These are phyloP conservation scores for Aurelia aurita complex sp. Pacific DNA, from an alignment of 30 jellyfish, hydroid and myxozoan genomes.

Conservation along the genomic window DNA sequence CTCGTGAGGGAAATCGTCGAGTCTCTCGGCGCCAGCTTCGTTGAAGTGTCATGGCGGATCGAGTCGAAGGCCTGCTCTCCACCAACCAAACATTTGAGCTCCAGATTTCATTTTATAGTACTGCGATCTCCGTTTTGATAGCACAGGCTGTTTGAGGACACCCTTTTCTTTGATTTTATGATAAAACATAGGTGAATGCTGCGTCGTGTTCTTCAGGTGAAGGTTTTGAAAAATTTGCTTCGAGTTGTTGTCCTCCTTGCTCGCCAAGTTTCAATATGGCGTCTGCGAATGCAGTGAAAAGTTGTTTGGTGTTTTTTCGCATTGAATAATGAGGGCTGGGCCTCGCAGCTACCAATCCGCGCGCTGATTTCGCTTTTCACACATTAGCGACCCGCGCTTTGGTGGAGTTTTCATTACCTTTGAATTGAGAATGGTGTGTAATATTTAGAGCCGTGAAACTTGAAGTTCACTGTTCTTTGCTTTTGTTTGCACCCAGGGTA, in stretches of 20 bases:
- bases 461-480: no score
- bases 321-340: constrained; percentile 24
- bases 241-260: constrained; percentile 7
- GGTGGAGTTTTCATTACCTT: no score
- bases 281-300: constrained; percentile 11
- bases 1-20: constrained; percentile 32
- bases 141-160: background rate
- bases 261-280: constrained; percentile 57
- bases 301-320: constrained; percentile 3
- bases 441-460: no score
- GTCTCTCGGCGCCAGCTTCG: constrained; percentile 10
- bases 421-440: no score
- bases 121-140: constrained; percentile 6
- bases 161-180: background rate
- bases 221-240: background rate
- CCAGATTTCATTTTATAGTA: background rate
- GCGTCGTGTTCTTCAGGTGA: background rate
- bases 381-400: no score
- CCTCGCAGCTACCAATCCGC: constrained; percentile 54
- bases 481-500: no score
- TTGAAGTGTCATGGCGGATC: constrained; percentile 54
- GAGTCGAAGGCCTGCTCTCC: constrained; percentile 36
- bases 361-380: no score
- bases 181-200: background rate
- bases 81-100: constrained; percentile 35